These are phyloP conservation scores for Sipha flava DNA, from an alignment of 1,140 invertebrate genomes.

Conservation along the genomic window DNA sequence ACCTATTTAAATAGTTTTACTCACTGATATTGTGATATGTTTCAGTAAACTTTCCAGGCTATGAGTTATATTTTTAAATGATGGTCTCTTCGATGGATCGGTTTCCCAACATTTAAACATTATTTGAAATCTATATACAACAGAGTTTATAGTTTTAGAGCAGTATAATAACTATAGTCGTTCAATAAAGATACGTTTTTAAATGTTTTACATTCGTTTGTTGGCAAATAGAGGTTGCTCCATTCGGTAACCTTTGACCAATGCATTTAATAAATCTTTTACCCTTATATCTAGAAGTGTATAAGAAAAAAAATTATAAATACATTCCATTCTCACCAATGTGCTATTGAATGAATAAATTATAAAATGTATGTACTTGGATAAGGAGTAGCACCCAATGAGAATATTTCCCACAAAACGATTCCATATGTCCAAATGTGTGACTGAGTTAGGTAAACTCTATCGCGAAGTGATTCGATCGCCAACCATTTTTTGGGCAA, in stretches of 20 bases:
- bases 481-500: constrained; percentile 77
- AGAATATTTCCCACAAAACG: constrained; percentile 90
- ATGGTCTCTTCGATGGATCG: constrained; percentile 65
- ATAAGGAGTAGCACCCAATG: constrained; percentile 79
- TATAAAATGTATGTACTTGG: constrained; percentile 49
- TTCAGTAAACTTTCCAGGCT: constrained; percentile 69
- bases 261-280: constrained; percentile 60
- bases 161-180: not conserved
- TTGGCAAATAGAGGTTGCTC: constrained; percentile 72
- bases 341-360: not conserved
- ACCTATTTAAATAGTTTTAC: too few species aligned
- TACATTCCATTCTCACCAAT: not conserved
- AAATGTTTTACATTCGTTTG: constrained; percentile 55
- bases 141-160: too few species aligned
- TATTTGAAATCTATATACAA: constrained; percentile 59
- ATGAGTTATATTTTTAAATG: constrained; percentile 65
- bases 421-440: constrained; percentile 93
- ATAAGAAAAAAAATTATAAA: not conserved
- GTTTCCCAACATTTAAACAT: constrained; percentile 80
- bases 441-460: constrained; percentile 74
- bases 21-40: constrained; percentile 70
- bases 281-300: constrained; percentile 55
- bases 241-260: constrained; percentile 77
- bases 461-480: constrained; percentile 68
- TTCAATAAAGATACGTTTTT: not conserved